Evolutionary conservation across 2,797 vertebrate genomes (phyloP), one percentile per base, ranked within the genome.

Genomic region (Hypotaenidia philippensis): DNA sequence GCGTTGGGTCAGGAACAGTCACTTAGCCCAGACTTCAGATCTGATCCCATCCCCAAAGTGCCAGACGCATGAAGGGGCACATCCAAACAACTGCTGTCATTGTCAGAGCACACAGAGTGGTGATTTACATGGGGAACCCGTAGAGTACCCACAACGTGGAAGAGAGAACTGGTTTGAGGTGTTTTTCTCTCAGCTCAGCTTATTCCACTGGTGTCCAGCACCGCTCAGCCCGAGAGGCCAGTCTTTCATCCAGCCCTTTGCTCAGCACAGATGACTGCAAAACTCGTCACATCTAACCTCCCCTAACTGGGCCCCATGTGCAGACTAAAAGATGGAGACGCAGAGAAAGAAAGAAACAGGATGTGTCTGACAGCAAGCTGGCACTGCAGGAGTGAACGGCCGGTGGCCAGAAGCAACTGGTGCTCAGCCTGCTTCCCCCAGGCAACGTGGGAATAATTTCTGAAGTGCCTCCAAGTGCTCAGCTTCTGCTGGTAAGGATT

Each of bases 391-490:
- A 80, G 71, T 2, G 20, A 26, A 60, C 6, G 25, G 72, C 61
- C 11, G 16, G 17, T 69, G 87, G 85, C 79, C 78, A 96, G 71
- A 72, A 85, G 88, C 25, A 29, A 61, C 41, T 81, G 70, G 23
- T 76, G 75, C 77, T 88, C 70, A 89, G 89, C 41, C 80, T 32
- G 32, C 78, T 78, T 65, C 86, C 70, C 80, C 50, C 64, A 77
- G 81, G 85, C 52, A 89, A 53, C 10, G 23, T 11, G 78, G 49
- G 79, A 95, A 90, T 68, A 64, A 63, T 90, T 93, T 90, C 75
- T 76, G 27, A 93, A 89, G 59, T 88, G 55, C 52, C 82, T 90
- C 74, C 82, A 89, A 90, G 91, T 66, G 85, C 47, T 91, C 56
- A 90, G 52, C 85, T 91, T 93, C 77, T 86, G 49, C 55, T 61